Evolutionary conservation across 2,797 vertebrate species (phyloP), one percentile per base, ranked within the genome.

Genomic region (Chrosomus eos): DNA sequence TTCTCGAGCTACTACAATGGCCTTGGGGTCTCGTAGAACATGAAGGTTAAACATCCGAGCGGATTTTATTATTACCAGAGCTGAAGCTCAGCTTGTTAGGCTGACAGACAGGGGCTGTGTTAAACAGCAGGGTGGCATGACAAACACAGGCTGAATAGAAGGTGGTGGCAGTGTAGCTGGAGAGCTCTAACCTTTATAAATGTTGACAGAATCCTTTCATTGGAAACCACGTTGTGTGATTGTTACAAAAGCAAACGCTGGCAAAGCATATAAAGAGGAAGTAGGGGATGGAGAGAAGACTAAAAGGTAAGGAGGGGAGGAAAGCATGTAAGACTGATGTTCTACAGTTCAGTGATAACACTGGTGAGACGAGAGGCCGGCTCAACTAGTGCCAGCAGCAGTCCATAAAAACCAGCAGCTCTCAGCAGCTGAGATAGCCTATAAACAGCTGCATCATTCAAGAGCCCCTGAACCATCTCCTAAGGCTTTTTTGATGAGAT

Each of bases 131-230:
- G 84, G 80, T 77, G 62, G 75, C 77, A 70, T 88, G 45, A 60
- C 72, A 71, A 67, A 85, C 83, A 77, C 86, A 45, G 36, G 70
- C 48, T 71, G 55, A 51, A 78, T 64, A 66, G 82, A 75, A 4
- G 68, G 85, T 68, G 88, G 75, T 85, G 51, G 68, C 43, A 75
- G 43, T 48, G 45, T 85, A 83, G 82, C 83, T 43, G 58, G 53
- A 90, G 74, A 80, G 85, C 85, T 90, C 90, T 91, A 93, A 94
- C 94, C 91, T 92, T 92, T 91, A 84, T 64, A 88, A 91, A 92
- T 91, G 92, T 90, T 90, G 93, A 92, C 92, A 91, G 90, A 90
- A 89, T 90, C 88, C 87, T 87, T 90, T 91, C 80, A 84, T 78
- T 88, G 88, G 87, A 90, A 90, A 92, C 74, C 62, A 80, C 86